Percentiles rank a stretch among this genome's conserved stretches.
Conservation (phyloP, 2,113 vertebrate species). For the Triplophysa tibetana region DNA sequence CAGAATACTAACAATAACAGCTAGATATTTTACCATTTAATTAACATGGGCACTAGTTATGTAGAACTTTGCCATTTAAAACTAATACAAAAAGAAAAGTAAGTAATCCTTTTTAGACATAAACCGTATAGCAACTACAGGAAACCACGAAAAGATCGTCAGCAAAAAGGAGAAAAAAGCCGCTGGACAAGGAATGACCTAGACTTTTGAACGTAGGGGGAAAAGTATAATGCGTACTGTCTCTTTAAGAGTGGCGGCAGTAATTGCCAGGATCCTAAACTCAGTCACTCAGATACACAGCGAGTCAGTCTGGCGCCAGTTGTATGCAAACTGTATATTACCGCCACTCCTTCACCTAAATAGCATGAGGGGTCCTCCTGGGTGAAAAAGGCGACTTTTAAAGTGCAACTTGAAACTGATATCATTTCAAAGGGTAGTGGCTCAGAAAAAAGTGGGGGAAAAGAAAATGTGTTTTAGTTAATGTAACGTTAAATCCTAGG, state of each 20-base stretch:
- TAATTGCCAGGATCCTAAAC: slow-evolving; percentile 90
- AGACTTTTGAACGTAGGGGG: slow-evolving; percentile 61
- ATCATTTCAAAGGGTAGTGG: slow-evolving; percentile 83
- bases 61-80: background rate
- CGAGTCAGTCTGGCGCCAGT: slow-evolving; percentile 95
- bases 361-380: slow-evolving; percentile 81
- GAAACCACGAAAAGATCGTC: background rate
- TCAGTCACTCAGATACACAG: slow-evolving; percentile 89
- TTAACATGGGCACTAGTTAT: background rate
- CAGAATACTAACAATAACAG: background rate
- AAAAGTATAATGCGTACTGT: slow-evolving; percentile 73
- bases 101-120: background rate
- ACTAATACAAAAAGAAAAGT: background rate
- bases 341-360: slow-evolving; percentile 93
- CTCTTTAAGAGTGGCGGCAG: slow-evolving; percentile 90
- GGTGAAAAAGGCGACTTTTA: slow-evolving; percentile 80
- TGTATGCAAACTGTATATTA: slow-evolving; percentile 94
- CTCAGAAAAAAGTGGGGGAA: slow-evolving; percentile 62
- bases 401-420: slow-evolving; percentile 87
- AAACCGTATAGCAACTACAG: background rate
- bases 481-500: slow-evolving; percentile 59
- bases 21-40: background rate
- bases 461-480: slow-evolving; percentile 58
- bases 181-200: slow-evolving; percentile 62
- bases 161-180: slow-evolving; percentile 54